phyloP scores from a whole-genome alignment of 2,113 vertebrate genomes.

The Andinoacara biseriatus region DNA sequence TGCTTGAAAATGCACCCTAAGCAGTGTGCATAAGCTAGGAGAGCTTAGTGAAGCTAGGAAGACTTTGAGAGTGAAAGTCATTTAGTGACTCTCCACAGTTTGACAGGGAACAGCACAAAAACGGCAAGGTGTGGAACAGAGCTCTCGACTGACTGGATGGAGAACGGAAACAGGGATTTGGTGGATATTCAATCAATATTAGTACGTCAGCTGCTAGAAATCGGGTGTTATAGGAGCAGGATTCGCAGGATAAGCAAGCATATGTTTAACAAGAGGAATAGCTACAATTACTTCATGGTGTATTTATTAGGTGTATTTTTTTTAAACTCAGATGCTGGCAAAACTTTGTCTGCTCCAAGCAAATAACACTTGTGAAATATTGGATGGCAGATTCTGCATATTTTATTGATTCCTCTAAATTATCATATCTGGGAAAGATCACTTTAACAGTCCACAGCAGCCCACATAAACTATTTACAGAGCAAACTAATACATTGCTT shows the following conservation, averaged over 20 bases:
- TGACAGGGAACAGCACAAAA: slow-evolving; percentile 26
- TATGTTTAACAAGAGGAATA: background rate
- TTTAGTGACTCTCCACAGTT: slow-evolving; percentile 48
- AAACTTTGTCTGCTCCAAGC: slow-evolving; percentile 7
- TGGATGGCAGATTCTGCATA: background rate
- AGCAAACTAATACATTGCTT: background rate
- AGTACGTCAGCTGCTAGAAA: background rate
- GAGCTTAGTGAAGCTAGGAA: slow-evolving; percentile 47
- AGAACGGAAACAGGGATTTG: slow-evolving; percentile 6
- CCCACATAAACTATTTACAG: slow-evolving; percentile 1
- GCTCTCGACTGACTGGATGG: background rate
- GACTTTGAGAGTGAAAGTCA: slow-evolving; percentile 50
- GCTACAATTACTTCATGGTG: background rate
- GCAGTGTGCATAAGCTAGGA: slow-evolving; percentile 44
- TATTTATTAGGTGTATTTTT: slow-evolving; percentile 1
- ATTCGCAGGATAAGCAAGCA: background rate
- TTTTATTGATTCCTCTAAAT: slow-evolving; percentile 14
- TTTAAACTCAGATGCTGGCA: background rate
- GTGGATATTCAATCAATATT: slow-evolving; percentile 3
- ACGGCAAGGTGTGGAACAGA: slow-evolving; percentile 20
- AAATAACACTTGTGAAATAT: slow-evolving; percentile 12
- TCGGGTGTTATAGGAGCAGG: background rate
- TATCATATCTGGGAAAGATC: slow-evolving; percentile 5
- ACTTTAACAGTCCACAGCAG: background rate
- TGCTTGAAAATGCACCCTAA: slow-evolving; percentile 55